Conservation (phyloP, 2,113 vertebrate genomes). For the Castor canadensis region DNA sequence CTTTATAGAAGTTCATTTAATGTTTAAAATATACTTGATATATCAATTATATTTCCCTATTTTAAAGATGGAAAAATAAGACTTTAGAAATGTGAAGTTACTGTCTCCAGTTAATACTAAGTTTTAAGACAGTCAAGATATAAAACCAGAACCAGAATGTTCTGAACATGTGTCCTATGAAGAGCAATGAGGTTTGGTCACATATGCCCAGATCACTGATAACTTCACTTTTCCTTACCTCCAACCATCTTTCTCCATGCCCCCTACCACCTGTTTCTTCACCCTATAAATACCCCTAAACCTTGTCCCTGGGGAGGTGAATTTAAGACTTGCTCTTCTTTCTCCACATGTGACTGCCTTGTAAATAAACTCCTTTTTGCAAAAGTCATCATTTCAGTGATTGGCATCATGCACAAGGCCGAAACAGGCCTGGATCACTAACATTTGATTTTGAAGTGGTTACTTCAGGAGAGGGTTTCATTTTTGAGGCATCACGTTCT, state of each 20-base stretch:
- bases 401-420: neutral
- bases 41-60: neutral
- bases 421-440: neutral
- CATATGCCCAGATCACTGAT: neutral
- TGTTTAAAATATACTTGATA: neutral
- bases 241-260: neutral
- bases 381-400: neutral
- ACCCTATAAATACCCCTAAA: too few species aligned
- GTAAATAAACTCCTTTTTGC: neutral
- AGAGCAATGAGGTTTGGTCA: neutral
- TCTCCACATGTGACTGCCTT: too few species aligned
- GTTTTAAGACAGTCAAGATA: neutral
- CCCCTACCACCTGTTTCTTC: neutral
- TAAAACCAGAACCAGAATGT: neutral
- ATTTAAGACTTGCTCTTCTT: neutral
- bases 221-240: neutral
- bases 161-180: neutral
- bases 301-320: neutral
- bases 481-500: neutral
- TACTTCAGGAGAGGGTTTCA: neutral
- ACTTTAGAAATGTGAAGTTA: neutral
- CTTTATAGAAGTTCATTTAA: neutral
- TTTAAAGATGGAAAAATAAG: neutral
- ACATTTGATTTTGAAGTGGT: neutral
- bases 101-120: neutral